Conservation (phyloP, 1,140 invertebrate genomes). For the Ptiloglossa arizonensis region DNA sequence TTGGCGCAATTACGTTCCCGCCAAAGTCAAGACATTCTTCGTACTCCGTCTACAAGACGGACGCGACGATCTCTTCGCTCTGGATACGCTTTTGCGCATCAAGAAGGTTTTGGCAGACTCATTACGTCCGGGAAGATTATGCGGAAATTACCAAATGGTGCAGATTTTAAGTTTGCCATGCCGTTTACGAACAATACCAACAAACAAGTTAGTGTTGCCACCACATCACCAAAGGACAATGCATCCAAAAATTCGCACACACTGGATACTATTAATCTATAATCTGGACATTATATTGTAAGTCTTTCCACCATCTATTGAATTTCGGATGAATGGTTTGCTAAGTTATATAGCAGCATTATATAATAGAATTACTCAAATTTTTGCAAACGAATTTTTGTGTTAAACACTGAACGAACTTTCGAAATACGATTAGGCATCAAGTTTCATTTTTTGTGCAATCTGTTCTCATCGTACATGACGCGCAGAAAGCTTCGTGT, state of each 20-base stretch:
- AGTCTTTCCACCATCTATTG: constrained; percentile 54
- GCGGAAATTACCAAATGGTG: constrained; percentile 89
- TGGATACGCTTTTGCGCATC: constrained; percentile 99
- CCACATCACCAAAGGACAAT: constrained; percentile 80
- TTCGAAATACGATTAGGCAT: neutral
- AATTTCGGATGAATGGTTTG: constrained; percentile 30
- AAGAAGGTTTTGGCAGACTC: constrained; percentile 97
- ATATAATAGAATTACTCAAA: neutral
- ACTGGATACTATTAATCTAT: constrained; percentile 85
- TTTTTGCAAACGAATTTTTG: constrained; percentile 12
- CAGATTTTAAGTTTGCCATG: constrained; percentile 80
- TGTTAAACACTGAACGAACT: neutral
- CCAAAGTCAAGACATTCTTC: constrained; percentile 89
- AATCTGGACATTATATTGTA: constrained; percentile 66
- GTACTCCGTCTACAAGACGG: constrained; percentile 92
- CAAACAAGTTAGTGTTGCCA: constrained; percentile 77
- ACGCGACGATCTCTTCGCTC: constrained; percentile 95
- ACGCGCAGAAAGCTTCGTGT: neutral
- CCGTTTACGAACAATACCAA: constrained; percentile 79
- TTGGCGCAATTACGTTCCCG: constrained; percentile 86
- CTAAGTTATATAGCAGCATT: neutral
- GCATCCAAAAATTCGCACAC: constrained; percentile 83
- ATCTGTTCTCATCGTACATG: neutral
- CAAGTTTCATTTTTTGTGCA: neutral
- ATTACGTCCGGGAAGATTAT: constrained; percentile 99